Percentiles rank a stretch among this genome's conserved stretches.
phyloP scores from a whole-genome alignment of 1,140 invertebrate genomes.

The Rhyacophila brunnea region DNA sequence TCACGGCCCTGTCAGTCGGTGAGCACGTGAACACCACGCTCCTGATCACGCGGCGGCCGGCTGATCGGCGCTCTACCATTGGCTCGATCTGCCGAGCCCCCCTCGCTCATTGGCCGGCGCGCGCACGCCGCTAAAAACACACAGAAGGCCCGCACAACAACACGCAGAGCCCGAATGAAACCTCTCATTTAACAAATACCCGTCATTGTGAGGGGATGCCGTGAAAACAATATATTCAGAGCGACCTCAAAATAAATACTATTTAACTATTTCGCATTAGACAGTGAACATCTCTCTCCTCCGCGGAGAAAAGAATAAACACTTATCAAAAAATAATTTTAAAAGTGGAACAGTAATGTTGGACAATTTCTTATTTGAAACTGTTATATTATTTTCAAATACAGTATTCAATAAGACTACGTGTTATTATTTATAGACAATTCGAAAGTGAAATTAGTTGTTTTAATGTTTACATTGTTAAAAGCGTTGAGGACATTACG shows the following conservation, averaged over 20 bases:
- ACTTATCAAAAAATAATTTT: no score
- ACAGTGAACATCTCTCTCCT: no score
- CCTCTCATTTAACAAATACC: conserved; percentile 8
- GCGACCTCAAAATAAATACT: no score
- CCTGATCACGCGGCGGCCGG: conserved; percentile 51
- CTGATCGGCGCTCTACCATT: conserved; percentile 53
- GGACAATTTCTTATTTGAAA: no score
- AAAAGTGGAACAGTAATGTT: no score
- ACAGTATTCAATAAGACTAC: no score
- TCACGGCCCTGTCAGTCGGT: conserved; percentile 19
- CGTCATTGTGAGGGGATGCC: not conserved
- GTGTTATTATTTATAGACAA: not conserved
- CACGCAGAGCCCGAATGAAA: conserved; percentile 31
- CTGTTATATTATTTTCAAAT: no score
- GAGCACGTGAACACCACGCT: conserved; percentile 54
- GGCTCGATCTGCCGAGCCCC: conserved; percentile 45
- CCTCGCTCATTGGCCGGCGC: conserved; percentile 42
- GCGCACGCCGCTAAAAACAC: conserved; percentile 31
- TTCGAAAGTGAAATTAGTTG: not conserved
- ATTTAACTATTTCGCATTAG: no score
- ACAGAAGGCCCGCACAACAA: conserved; percentile 41
- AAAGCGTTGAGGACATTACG: no score
- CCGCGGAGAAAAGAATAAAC: no score
- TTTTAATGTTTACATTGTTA: not conserved
- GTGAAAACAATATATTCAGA: no score